These are phyloP conservation scores for Cetoscarus ocellatus DNA, from an alignment of 2,797 vertebrate genomes.

Conservation along the genomic window DNA sequence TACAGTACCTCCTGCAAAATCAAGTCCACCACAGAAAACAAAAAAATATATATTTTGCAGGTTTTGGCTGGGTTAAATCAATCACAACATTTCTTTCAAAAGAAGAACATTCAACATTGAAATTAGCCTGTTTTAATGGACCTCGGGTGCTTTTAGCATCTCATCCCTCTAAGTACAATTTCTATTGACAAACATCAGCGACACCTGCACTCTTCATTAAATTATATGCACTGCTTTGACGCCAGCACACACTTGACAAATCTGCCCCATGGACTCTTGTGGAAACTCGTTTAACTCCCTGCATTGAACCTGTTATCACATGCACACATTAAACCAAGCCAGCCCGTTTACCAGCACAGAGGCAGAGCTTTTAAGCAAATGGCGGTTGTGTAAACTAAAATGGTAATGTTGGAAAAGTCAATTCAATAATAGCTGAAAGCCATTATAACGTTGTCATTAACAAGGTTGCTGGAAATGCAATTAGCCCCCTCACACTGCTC, in stretches of 20 bases:
- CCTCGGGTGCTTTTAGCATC: conserved; percentile 6
- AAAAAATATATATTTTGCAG: not conserved
- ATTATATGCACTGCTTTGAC: conserved; percentile 42
- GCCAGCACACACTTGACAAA: conserved; percentile 64
- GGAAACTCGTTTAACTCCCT: conserved; percentile 64
- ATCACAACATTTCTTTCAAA: not conserved
- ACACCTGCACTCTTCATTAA: conserved; percentile 60
- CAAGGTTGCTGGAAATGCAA: conserved; percentile 79
- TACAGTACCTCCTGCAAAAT: not conserved
- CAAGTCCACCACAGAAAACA: not conserved
- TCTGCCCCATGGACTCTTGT: conserved; percentile 53
- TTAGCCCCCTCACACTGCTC: conserved; percentile 78
- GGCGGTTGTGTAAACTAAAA: conserved; percentile 76
- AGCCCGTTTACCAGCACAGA: conserved; percentile 67
- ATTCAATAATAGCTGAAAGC: conserved; percentile 72
- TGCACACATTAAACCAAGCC: conserved; percentile 64
- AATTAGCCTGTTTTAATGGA: conserved; percentile 18
- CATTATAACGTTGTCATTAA: conserved; percentile 80
- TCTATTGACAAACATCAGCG: conserved; percentile 38
- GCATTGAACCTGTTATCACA: conserved; percentile 70
- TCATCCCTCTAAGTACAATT: conserved; percentile 23
- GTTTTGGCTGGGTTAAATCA: not conserved
- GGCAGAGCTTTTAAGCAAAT: conserved; percentile 78
- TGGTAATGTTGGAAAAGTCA: conserved; percentile 73
- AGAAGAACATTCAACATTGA: not conserved